Conservation (phyloP, 1,140 invertebrate species). For the Vanessa tameamea region DNA sequence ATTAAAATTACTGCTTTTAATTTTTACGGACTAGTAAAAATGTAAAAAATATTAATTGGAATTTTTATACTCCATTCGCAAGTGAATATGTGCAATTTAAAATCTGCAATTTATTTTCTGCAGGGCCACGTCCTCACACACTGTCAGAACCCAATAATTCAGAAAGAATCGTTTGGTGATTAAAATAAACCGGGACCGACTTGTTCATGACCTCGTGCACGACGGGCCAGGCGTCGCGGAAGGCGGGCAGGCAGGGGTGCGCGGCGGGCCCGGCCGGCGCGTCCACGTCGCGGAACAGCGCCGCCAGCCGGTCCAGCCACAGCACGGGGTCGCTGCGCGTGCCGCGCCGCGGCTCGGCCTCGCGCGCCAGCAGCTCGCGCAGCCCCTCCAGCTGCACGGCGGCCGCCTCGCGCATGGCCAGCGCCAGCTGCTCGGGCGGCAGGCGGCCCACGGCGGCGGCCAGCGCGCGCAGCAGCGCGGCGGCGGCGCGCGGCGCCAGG, state of each 20-base stretch:
- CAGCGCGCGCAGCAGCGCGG: constrained; percentile 90
- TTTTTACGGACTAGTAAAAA: too few relatives aligned
- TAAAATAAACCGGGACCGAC: constrained; percentile 42
- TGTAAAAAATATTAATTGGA: too few relatives aligned
- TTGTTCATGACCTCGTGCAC: constrained; percentile 87
- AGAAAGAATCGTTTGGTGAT: too few relatives aligned
- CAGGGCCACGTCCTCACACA: too few relatives aligned
- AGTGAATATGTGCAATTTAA: too few relatives aligned
- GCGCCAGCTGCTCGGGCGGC: constrained; percentile 83
- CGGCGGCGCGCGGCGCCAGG: constrained; percentile 90
- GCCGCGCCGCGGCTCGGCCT: constrained; percentile 51
- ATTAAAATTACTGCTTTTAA: too few relatives aligned
- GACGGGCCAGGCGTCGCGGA: constrained; percentile 93
- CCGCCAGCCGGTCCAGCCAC: constrained; percentile 95
- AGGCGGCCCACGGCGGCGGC: constrained; percentile 85
- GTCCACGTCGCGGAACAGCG: constrained; percentile 92
- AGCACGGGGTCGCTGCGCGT: constrained; percentile 90
- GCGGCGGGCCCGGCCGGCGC: constrained; percentile 61
- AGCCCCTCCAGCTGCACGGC: constrained; percentile 88
- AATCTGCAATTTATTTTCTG: too few relatives aligned
- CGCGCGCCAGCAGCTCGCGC: constrained; percentile 81
- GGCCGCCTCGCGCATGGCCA: constrained; percentile 89
- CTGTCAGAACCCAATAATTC: too few relatives aligned
- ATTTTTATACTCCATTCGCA: too few relatives aligned
- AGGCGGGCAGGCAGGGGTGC: constrained; percentile 91